These are phyloP conservation scores for Sciurus vulgaris DNA, from an alignment of 2,797 vertebrate species.

Conservation along the genomic window DNA sequence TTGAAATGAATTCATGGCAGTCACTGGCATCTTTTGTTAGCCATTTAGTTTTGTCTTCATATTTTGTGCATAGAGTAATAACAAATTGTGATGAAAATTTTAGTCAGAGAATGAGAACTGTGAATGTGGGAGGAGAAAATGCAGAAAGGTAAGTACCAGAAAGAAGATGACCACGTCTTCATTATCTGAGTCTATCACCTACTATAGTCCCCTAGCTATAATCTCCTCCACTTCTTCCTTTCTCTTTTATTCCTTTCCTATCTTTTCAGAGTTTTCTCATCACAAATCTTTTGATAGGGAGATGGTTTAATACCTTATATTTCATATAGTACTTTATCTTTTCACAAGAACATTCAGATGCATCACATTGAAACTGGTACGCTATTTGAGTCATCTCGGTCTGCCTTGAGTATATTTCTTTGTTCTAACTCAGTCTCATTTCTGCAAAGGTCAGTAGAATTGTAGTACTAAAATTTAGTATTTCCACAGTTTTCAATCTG, in stretches of 20 bases:
- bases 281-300: not conserved
- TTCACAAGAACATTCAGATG: slow-evolving; percentile 27
- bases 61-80: not conserved
- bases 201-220: not conserved
- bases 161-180: not conserved
- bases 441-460: slow-evolving; percentile 62
- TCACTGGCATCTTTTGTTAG: not conserved
- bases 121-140: not conserved
- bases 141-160: not conserved
- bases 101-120: not conserved
- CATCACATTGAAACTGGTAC: slow-evolving; percentile 32
- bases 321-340: not conserved
- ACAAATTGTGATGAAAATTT: not conserved
- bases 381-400: not conserved
- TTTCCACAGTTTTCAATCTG: slow-evolving; percentile 67
- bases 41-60: slow-evolving; percentile 3
- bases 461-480: slow-evolving; percentile 44
- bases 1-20: not conserved
- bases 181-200: not conserved
- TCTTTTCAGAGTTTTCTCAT: not conserved
- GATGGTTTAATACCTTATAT: not conserved
- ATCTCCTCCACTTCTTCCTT: not conserved
- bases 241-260: not conserved
- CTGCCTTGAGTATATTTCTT: slow-evolving; percentile 62
- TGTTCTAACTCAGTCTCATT: slow-evolving; percentile 64